Percentiles rank a stretch among this genome's conserved stretches.
Evolutionary conservation across 1,140 invertebrate species (phyloP).

Genomic region (Neuroterus valhalla): DNA sequence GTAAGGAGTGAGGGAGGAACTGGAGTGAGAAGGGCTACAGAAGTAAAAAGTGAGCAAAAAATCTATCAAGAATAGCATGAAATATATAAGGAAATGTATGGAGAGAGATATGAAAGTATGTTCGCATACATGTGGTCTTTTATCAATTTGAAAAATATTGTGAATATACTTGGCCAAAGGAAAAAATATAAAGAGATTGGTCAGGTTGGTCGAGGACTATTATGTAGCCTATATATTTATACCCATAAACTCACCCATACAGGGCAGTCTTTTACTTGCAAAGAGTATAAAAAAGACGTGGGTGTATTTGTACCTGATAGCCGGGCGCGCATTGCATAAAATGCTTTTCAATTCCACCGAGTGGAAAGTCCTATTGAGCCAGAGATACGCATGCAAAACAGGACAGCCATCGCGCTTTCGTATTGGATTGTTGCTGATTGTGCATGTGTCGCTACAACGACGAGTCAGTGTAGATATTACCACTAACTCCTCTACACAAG

Average conservation of each 20-base stretch:
- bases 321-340: constrained; percentile 54
- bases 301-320: constrained; percentile 32
- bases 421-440: constrained; percentile 51
- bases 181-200: constrained; percentile 34
- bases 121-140: too few species aligned
- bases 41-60: too few species aligned
- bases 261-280: neutral
- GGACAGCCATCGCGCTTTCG: constrained; percentile 42
- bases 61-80: too few species aligned
- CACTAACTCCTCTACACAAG: neutral
- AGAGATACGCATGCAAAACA: constrained; percentile 67
- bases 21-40: too few species aligned
- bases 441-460: constrained; percentile 44
- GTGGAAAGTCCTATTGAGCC: constrained; percentile 67
- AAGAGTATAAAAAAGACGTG: constrained; percentile 8
- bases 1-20: too few species aligned
- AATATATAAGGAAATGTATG: too few species aligned
- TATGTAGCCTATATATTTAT: too few species aligned
- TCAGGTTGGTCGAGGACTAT: too few species aligned
- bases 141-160: too few species aligned
- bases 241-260: neutral
- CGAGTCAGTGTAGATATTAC: constrained; percentile 35
- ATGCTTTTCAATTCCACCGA: constrained; percentile 68
- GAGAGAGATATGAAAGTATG: too few species aligned
- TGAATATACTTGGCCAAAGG: neutral